These are phyloP conservation scores for Yponomeuta evonymella DNA, from an alignment of 2,888 invertebrate species.

Conservation along the genomic window DNA sequence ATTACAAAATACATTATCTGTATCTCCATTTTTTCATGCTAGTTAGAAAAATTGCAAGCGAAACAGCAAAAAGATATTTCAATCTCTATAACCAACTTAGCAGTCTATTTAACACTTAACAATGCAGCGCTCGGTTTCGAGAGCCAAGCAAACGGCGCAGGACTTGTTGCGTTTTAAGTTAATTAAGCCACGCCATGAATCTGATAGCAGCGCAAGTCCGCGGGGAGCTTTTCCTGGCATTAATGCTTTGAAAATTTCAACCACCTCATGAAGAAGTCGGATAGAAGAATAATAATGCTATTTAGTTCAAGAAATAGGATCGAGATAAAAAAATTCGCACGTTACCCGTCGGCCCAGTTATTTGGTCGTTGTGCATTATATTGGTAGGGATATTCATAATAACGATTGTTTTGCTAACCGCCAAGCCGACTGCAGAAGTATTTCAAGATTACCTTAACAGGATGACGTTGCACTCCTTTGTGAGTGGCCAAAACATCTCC, in stretches of 20 bases:
- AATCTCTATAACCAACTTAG: background rate
- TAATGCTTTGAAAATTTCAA: background rate
- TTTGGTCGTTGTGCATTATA: too few relatives aligned
- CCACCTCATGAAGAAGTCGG: background rate
- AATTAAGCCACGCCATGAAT: slow-evolving; percentile 44
- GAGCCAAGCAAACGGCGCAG: slow-evolving; percentile 61
- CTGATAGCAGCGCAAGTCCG: slow-evolving; percentile 9
- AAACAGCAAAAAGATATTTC: background rate
- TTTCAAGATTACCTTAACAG: too few relatives aligned
- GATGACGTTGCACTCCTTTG: too few relatives aligned
- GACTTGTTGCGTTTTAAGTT: slow-evolving; percentile 74
- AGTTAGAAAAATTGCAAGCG: background rate
- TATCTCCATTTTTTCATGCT: background rate
- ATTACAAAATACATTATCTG: background rate
- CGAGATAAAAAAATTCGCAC: too few relatives aligned
- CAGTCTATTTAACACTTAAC: slow-evolving; percentile 6
- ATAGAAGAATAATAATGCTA: background rate
- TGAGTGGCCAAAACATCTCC: too few relatives aligned
- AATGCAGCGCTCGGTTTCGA: slow-evolving; percentile 28
- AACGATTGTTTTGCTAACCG: too few relatives aligned
- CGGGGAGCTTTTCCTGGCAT: background rate
- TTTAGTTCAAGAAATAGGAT: too few relatives aligned
- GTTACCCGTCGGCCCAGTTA: too few relatives aligned
- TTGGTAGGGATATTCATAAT: too few relatives aligned
- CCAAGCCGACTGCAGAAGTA: too few relatives aligned